A percentile compares a stretch with the other conserved stretches of the same genome.
Conservation (phyloP, 2,797 vertebrate species). For the Accipiter badius region DNA sequence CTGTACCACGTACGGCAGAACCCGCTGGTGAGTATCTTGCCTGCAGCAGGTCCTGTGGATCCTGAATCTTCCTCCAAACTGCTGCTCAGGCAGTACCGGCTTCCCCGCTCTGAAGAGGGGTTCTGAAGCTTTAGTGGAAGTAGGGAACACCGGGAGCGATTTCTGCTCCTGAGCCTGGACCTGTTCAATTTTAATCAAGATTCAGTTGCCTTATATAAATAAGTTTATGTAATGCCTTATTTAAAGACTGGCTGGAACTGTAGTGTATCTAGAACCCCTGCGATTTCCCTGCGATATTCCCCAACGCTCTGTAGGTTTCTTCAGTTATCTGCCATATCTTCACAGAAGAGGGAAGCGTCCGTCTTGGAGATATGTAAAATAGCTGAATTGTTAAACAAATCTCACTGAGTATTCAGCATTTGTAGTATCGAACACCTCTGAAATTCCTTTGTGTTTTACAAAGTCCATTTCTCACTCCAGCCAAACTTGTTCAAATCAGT, state of each 20-base stretch:
- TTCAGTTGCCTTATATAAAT: not conserved
- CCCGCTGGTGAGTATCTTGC: not conserved
- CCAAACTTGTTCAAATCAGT: not conserved
- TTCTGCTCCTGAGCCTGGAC: not conserved
- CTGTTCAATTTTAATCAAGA: not conserved
- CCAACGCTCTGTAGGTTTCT: not conserved
- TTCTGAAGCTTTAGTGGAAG: not conserved
- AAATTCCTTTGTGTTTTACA: not conserved
- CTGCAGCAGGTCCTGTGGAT: not conserved
- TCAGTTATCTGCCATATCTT: not conserved
- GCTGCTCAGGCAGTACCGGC: not conserved
- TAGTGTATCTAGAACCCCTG: not conserved
- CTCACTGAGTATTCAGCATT: not conserved
- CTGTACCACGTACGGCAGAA: not conserved
- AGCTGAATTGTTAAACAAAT: not conserved
- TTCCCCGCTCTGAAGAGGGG: not conserved
- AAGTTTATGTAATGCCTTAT: not conserved
- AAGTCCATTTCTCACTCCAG: not conserved
- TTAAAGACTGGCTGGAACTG: not conserved
- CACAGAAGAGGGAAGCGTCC: not conserved
- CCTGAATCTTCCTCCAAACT: not conserved
- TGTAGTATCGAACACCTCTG: not conserved
- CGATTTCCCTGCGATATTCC: not conserved
- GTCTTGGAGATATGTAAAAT: not conserved
- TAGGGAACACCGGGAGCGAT: not conserved